Base-by-base conservation (phyloP, 2,888 invertebrate genomes). In the Nowickia ferox region DNA sequence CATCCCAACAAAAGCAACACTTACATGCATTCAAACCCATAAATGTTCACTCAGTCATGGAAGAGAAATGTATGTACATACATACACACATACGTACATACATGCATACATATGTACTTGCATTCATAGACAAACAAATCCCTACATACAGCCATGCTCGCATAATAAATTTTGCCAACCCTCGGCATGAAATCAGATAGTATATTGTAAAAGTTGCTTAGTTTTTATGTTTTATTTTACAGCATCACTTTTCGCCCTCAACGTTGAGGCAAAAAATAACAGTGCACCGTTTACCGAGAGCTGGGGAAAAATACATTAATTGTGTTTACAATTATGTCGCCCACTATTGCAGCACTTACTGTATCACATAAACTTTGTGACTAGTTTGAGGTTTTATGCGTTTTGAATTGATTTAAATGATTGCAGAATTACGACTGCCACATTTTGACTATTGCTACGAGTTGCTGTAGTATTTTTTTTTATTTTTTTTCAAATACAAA, bases 371-470 rank as follows among this genome's bases (percentile, higher is more conserved):
- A 48, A 79, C 44, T 75, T 75, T 57, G 42, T 15, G 61, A 75
- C 74, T 75, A 65, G 69, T 69, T 76, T 66, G 71, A 69, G 79
- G 42, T 76, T 84, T 84, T 77, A 80, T 80, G 76, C 48, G 46
- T 84, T 84, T 72, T 72, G 59, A 84, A 80, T 84, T 80, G 76
- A 80, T 79, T 84, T 74, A 75, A 84, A 79, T 69, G 63, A 17
- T 61, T 51, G 40, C n/a, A 46, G 30, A 66, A 30, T 30, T 30
- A 30, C 30, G 30, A 78, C 61, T 61, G 15, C 10, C 15, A 59
- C 48, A 40, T 1, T 57, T 59, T 19, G 13, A 22, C 5, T 15
- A 19, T 38, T 66, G 55, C 30, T 30, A 30, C 30, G 30, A 30
- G 30, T 30, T 38, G 30, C 5, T 44, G 15, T 55, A 46, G 30